Evolutionary conservation across 2,888 invertebrate species (phyloP).

Genomic region (Rugalucina vietnamica): DNA sequence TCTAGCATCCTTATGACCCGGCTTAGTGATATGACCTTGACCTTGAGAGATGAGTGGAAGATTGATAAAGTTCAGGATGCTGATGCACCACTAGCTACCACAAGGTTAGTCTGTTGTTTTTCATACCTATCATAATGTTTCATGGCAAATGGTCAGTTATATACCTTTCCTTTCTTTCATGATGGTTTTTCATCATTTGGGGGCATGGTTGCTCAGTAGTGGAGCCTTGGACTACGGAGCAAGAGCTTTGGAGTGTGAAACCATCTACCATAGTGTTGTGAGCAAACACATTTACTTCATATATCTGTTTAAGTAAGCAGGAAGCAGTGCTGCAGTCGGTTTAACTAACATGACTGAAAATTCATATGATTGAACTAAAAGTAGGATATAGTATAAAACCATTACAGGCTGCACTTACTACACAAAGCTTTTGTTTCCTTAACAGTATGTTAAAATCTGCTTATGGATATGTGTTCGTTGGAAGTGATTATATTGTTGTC

Average conservation of each 20-base stretch:
- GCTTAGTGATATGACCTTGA: conserved; percentile 92
- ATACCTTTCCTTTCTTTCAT: too few species aligned
- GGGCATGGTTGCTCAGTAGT: too few species aligned
- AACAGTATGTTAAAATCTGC: not conserved
- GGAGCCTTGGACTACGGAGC: too few species aligned
- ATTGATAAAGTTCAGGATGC: conserved; percentile 85
- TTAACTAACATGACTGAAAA: too few species aligned
- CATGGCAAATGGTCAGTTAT: too few species aligned
- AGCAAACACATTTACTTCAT: not conserved
- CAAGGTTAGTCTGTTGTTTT: conserved; percentile 84
- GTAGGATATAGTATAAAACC: not conserved
- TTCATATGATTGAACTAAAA: not conserved
- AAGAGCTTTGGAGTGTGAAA: too few species aligned
- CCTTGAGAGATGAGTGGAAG: conserved; percentile 95
- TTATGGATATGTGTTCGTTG: not conserved
- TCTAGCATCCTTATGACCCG: conserved; percentile 96
- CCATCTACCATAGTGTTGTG: too few species aligned
- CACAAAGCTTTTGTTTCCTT: not conserved
- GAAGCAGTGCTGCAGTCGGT: too few species aligned
- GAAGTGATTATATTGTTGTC: not conserved
- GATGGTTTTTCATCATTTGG: too few species aligned
- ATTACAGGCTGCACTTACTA: not conserved
- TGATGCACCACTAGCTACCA: conserved; percentile 87
- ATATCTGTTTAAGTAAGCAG: too few species aligned
- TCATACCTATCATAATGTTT: not conserved